phyloP scores from a whole-genome alignment of 2,888 invertebrate species.

The Atrina japonica region DNA sequence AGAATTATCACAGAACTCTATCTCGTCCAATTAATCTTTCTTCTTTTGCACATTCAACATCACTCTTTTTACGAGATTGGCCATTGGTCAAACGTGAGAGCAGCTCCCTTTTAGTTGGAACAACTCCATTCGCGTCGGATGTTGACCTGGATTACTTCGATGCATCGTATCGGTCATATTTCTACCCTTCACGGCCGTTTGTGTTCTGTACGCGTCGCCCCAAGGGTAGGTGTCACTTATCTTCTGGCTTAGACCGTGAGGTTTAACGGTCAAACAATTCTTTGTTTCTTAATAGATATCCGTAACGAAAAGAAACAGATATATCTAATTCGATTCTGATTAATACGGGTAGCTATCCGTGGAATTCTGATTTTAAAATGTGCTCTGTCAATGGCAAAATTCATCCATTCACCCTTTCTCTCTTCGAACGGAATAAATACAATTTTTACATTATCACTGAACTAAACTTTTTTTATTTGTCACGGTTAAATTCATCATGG shows the following conservation, averaged over 20 bases:
- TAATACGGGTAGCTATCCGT: not conserved
- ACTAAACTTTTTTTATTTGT: conserved; percentile 4
- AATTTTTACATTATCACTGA: conserved; percentile 5
- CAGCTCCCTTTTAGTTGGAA: too few species aligned
- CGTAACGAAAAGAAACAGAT: too few species aligned
- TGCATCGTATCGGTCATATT: not conserved
- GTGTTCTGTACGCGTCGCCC: conserved; percentile 1
- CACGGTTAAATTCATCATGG: not conserved
- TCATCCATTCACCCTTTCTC: conserved; percentile 16
- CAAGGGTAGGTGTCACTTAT: not conserved
- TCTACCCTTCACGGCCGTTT: not conserved
- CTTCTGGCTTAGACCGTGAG: not conserved
- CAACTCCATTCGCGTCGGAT: too few species aligned
- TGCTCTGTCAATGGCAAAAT: conserved; percentile 11
- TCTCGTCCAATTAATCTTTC: too few species aligned
- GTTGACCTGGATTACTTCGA: not conserved
- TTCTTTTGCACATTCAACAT: too few species aligned
- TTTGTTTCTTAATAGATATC: too few species aligned
- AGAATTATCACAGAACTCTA: too few species aligned
- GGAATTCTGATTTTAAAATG: conserved; percentile 19
- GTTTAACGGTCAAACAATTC: conserved; percentile 1
- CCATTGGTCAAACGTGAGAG: too few species aligned
- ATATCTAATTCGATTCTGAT: too few species aligned
- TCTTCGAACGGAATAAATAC: conserved; percentile 10
- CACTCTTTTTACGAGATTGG: too few species aligned